Percentiles rank a stretch among this genome's conserved stretches.
Evolutionary conservation across 2,888 invertebrate genomes (phyloP).

Genomic region (Philaethria dido): DNA sequence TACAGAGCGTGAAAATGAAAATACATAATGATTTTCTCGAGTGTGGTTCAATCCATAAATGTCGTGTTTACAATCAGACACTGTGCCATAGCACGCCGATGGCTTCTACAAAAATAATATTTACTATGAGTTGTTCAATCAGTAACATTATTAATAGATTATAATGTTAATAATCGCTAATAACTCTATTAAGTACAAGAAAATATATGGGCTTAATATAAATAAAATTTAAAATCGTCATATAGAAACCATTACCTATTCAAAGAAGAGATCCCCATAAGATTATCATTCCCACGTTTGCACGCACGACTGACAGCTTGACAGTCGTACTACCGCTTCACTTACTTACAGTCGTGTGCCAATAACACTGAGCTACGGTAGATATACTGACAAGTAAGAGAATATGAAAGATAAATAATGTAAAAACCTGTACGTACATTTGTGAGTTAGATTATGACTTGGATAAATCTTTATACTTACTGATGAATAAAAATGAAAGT

Average conservation of each 20-base stretch:
- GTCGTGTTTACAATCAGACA: too few species aligned
- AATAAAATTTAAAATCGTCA: not conserved
- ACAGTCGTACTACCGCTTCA: slow-evolving; percentile 1
- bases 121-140: too few species aligned
- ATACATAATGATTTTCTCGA: too few species aligned
- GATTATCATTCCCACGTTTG: not conserved
- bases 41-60: too few species aligned
- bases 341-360: not conserved
- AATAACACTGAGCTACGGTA: not conserved
- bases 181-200: too few species aligned
- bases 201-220: too few species aligned
- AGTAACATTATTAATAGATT: too few species aligned
- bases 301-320: slow-evolving; percentile 2
- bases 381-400: not conserved
- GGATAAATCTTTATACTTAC: not conserved
- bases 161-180: too few species aligned
- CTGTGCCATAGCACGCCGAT: too few species aligned
- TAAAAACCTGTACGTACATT: not conserved
- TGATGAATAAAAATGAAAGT: too few species aligned
- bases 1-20: too few species aligned
- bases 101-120: too few species aligned
- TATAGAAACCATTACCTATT: not conserved
- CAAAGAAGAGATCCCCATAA: not conserved
- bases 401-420: not conserved
- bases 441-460: not conserved